Base-by-base conservation (phyloP, 2,888 invertebrate species). In the Watsonalla binaria region DNA sequence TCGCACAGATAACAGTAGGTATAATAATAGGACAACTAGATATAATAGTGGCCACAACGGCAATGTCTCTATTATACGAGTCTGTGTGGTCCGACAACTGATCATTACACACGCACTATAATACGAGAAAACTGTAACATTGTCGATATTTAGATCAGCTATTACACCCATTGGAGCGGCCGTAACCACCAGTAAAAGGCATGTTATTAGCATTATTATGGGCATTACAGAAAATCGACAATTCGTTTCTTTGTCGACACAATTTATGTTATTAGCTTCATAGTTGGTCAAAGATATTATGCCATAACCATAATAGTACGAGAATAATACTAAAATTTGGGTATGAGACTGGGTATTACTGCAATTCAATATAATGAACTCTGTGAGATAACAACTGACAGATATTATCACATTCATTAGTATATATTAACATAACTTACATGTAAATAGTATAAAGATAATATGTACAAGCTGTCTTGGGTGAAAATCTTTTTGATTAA, bases 1-100 rank as follows among this genome's bases (percentile, higher is more conserved):
- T 61, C 55, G 54, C 59, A 65, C 61, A 67, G 66, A 66, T 69
- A 72, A 66, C 70, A 70, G 63, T 75, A 70, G 65, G 63, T 65
- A 66, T 71, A 72, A 77, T 79, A 74, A 76, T 72, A 76, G 70
- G 67, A 76, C 66, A 72, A 71, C 58, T 68, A 61, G 57, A 70
- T 67, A 68, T 80, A 81, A 82, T 81, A 76, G 80, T 80, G 78
- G 73, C 66, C 74, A 82, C 77, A 74, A 77, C 67, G 74, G 65
- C 70, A 76, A 84, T 86, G 84, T 86, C 86, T 90, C 89, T 86
- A 90, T 89, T 86, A 86, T 70, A 65, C 69, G 66, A 65, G 63
- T 67, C 74, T 83, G 90, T 89, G 90, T 88, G 90, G 90, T 87
- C 90, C 69, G 62, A 70, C 68, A 73, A 72, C 70, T 80, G 72